Evolutionary conservation across 2,888 invertebrate genomes (phyloP).

Genomic region (Salpingus planirostris): DNA sequence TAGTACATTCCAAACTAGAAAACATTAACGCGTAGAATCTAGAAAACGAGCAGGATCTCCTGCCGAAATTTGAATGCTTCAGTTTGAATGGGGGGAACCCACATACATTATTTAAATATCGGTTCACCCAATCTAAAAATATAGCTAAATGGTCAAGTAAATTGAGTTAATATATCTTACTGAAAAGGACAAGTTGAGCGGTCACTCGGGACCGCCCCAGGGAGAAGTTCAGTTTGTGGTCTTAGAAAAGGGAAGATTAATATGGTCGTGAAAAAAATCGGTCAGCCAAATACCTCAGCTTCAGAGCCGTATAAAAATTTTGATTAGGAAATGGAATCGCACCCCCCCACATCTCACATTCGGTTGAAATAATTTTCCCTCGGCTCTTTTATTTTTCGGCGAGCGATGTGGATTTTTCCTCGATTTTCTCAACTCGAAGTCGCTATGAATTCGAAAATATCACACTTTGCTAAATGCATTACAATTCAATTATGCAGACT

Average conservation of each 20-base stretch:
- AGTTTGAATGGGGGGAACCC: not conserved
- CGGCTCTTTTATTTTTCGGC: too few relatives aligned
- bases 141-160: slow-evolving; percentile 18
- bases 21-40: too few relatives aligned
- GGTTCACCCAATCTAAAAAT: slow-evolving; percentile 12
- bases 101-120: slow-evolving; percentile 12
- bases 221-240: slow-evolving; percentile 20
- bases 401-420: too few relatives aligned
- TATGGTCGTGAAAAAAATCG: slow-evolving; percentile 13
- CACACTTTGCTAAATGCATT: slow-evolving; percentile 11
- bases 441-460: slow-evolving; percentile 8
- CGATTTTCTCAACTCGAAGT: too few relatives aligned
- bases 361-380: too few relatives aligned
- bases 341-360: too few relatives aligned
- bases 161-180: slow-evolving; percentile 22
- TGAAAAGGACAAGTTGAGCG: slow-evolving; percentile 20
- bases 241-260: slow-evolving; percentile 14
- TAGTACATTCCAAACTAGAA: slow-evolving; percentile 2
- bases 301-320: slow-evolving; percentile 10
- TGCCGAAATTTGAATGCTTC: too few relatives aligned
- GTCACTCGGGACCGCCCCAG: slow-evolving; percentile 20
- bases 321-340: slow-evolving; percentile 13
- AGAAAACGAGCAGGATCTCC: slow-evolving; percentile 4
- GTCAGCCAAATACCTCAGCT: too few relatives aligned
- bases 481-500: slow-evolving; percentile 17